Conservation (phyloP, 2,797 vertebrate genomes). For the Centroberyx gerrardi region DNA sequence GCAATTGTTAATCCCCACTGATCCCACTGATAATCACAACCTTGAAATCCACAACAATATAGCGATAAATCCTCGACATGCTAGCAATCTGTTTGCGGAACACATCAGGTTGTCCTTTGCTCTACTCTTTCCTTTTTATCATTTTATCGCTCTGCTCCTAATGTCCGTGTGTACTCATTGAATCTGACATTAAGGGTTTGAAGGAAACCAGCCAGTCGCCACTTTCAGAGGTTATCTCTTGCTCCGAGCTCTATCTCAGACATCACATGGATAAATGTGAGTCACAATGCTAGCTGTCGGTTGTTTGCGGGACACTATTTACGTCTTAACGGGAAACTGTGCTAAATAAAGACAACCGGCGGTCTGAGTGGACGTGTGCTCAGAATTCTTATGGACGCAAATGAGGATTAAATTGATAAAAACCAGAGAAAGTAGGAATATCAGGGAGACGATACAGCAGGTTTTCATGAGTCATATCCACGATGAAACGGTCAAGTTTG, state of each 20-base stretch:
- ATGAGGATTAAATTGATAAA: slow-evolving; percentile 9
- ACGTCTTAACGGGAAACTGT: slow-evolving; percentile 22
- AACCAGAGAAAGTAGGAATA: neutral
- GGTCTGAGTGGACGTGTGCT: slow-evolving; percentile 12
- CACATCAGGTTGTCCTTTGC: neutral
- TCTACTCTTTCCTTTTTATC: slow-evolving; percentile 1
- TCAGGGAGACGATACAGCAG: neutral
- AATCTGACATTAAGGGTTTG: slow-evolving; percentile 38
- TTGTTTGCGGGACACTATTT: slow-evolving; percentile 15
- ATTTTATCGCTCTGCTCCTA: neutral
- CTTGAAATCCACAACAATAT: slow-evolving; percentile 28
- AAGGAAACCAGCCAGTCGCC: slow-evolving; percentile 43
- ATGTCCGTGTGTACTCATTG: slow-evolving; percentile 5
- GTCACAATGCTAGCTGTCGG: slow-evolving; percentile 13
- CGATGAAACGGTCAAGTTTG: slow-evolving; percentile 4
- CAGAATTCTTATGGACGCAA: neutral
- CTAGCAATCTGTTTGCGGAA: neutral
- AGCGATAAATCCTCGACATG: neutral
- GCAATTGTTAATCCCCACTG: slow-evolving; percentile 32
- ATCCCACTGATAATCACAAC: slow-evolving; percentile 17
- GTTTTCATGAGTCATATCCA: neutral
- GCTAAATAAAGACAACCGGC: slow-evolving; percentile 18
- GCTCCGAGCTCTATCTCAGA: slow-evolving; percentile 45
- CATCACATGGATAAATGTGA: slow-evolving; percentile 54
- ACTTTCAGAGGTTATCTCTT: slow-evolving; percentile 47